Evolutionary conservation across 2,888 invertebrate species (phyloP), one percentile per base, ranked within the genome.

Genomic region (Cosmia trapezina): DNA sequence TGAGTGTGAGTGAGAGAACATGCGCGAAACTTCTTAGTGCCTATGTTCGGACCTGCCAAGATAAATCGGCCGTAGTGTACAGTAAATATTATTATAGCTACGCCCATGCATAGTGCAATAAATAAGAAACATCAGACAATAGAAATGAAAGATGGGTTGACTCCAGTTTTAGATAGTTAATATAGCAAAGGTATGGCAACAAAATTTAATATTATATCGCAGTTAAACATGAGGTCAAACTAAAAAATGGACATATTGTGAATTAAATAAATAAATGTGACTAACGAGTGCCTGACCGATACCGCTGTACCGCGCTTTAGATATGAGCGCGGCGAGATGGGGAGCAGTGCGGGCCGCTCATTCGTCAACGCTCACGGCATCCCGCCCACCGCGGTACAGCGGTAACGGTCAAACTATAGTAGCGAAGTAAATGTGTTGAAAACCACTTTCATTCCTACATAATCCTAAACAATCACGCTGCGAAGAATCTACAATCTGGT

Each of bases 121-220:
- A 28, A n/a, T 62, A 62, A 57, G 47, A 63, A 47, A 49, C 19
- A 72, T 78, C 53, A 12, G 33, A n/a, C 28, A 37, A 68, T 19
- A 74, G 3, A 41, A 11, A 45, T n/a, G 0, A 19, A 22, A n/a
- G 11, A 43, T 14, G 8, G 17, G 4, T 22, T n/a, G 17, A 53
- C 12, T 75, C 2, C 12, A 22, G 19, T 54, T 14, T 54, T 37
- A 11, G 14, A 14, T n/a, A n/a, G n/a, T n/a, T n/a, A n/a, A 70
- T 14, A 28, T 56, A 62, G 5, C 43, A 53, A 14, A 33, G 9
- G 5, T 69, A 19, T 41, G 28, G 41, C 56, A 70, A 71, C 4
- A 64, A 37, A 64, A 37, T 12, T 8, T 1, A 54, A 53, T 22
- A 2, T 28, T 9, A 9, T 37, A 45, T 19, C 6, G 14, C 22